phyloP scores from a whole-genome alignment of 2,888 invertebrate genomes.

The Microplitis deprimator region DNA sequence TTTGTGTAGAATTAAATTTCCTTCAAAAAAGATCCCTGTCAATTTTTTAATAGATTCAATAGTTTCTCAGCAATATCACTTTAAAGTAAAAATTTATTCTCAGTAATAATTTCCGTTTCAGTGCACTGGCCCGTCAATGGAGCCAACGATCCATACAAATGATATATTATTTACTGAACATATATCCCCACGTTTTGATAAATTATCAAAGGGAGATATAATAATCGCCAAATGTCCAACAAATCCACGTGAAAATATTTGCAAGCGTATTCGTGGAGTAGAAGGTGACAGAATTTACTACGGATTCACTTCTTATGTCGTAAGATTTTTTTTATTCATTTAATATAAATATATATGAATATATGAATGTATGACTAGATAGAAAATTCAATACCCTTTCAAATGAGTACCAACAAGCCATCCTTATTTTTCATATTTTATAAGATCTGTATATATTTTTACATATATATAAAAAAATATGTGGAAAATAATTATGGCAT shows the following conservation, averaged over 20 bases:
- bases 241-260: slow-evolving; percentile 86
- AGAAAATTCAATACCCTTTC: too few species aligned
- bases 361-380: too few species aligned
- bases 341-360: not conserved
- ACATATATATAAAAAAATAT: too few species aligned
- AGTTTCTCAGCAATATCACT: too few species aligned
- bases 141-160: slow-evolving; percentile 87
- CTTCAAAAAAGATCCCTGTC: too few species aligned
- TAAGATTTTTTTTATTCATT: slow-evolving; percentile 49
- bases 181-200: slow-evolving; percentile 78
- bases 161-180: slow-evolving; percentile 89
- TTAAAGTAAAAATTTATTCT: too few species aligned
- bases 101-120: slow-evolving; percentile 65
- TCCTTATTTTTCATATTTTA: too few species aligned
- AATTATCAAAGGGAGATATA: slow-evolving; percentile 84
- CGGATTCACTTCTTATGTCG: slow-evolving; percentile 59
- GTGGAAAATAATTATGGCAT: too few species aligned
- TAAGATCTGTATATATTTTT: too few species aligned
- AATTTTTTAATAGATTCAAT: too few species aligned
- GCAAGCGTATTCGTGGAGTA: slow-evolving; percentile 85
- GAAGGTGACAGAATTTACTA: slow-evolving; percentile 80
- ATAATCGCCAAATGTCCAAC: slow-evolving; percentile 87
- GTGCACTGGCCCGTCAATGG: slow-evolving; percentile 96
- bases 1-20: too few species aligned
- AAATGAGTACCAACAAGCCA: too few species aligned